Evolutionary conservation across 2,113 vertebrate genomes (phyloP).

Genomic region (Irena cyanogastra): DNA sequence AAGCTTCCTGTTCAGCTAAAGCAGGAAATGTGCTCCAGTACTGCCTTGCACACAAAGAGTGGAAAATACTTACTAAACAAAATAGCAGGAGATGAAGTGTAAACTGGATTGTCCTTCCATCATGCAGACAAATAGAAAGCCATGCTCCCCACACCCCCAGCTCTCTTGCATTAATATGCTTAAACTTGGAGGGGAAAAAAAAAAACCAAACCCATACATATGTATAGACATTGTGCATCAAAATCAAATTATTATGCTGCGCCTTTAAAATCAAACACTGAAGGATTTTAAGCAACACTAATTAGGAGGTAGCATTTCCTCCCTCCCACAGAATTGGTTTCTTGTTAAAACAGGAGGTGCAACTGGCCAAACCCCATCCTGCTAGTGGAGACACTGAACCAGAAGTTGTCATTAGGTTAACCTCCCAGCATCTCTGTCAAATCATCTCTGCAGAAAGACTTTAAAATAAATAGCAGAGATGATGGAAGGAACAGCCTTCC

Average conservation of each 20-base stretch:
- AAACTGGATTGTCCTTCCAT: constrained; percentile 43
- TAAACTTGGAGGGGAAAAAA: neutral
- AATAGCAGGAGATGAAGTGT: constrained; percentile 53
- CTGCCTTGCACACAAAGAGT: constrained; percentile 41
- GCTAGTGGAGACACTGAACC: neutral
- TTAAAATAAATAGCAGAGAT: neutral
- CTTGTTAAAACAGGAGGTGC: constrained; percentile 3
- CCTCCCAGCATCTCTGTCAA: neutral
- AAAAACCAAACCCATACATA: neutral
- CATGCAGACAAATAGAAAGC: constrained; percentile 9
- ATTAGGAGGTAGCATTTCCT: constrained; percentile 35
- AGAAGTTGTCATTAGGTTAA: constrained; percentile 20
- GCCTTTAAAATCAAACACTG: constrained; percentile 31
- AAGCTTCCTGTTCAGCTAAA: constrained; percentile 29
- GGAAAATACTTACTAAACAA: constrained; percentile 60
- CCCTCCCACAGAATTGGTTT: neutral
- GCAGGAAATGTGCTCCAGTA: constrained; percentile 52
- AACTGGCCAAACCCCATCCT: constrained; percentile 33
- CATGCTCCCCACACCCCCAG: neutral
- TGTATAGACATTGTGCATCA: neutral
- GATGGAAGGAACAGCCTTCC: neutral
- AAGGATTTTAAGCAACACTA: neutral
- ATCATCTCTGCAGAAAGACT: neutral
- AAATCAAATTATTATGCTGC: neutral
- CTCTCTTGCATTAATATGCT: neutral